Evolutionary conservation across 2,888 invertebrate genomes (phyloP), one percentile per base, ranked within the genome.

Genomic region (Choristoneura rosaceana): DNA sequence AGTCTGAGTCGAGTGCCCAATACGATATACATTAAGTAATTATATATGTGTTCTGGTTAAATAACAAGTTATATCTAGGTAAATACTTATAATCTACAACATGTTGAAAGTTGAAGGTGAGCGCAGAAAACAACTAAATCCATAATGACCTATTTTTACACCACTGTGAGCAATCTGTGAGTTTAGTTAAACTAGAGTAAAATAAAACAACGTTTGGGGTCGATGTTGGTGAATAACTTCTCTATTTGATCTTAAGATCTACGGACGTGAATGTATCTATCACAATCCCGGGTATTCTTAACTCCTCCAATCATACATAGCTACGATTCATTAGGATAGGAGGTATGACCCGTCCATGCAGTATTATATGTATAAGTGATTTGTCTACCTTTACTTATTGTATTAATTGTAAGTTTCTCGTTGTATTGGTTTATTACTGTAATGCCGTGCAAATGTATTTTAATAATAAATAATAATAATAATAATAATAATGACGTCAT

Each of bases 121-220:
- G 34, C 15, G 17, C n/a, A 62, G 45, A 71, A 67, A 70, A 41
- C 63, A 25, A 45, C 17, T 58, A 17, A 14, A 15, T 61, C 45
- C 38, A 60, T 67, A 55, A 45, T 50, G 70, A 70, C 65, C 70
- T 43, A 64, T 41, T 71, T 62, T 67, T 71, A 71, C 67, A 67
- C 52, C 34, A 62, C 55, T 14, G 55, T 67, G 71, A 71, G 47
- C 62, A 71, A 65, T 65, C 41, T 45, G 34, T 71, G 45, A 9
- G 62, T 47, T 43, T 65, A 50, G 55, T 45, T 43, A 62, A 55
- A 61, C 2, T 50, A 33, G 50, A 17, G 50, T 63, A 43, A 65
- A 66, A 59, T 47, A 41, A 10, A 38, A 60, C 15, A 64, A 15
- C 34, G 61, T 62, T 33, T 4, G 33, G 41, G 41, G 61, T 43